Conservation (phyloP, 2,888 invertebrate genomes). For the Amiota mariae region DNA sequence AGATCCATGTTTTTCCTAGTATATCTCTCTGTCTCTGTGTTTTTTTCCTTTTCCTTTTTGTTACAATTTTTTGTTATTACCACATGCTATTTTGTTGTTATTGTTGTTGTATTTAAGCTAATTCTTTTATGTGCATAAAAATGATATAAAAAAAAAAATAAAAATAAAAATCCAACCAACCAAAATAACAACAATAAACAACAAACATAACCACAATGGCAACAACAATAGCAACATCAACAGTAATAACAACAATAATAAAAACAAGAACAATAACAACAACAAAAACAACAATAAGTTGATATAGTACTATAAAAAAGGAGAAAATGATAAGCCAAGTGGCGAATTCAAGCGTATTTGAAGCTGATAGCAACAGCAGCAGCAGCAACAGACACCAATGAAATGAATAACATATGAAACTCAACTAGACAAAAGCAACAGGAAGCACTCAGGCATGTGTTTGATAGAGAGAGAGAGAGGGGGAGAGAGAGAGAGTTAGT, state of each 20-base stretch:
- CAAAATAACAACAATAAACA: constrained; percentile 32
- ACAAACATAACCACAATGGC: constrained; percentile 34
- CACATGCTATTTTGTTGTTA: constrained; percentile 57
- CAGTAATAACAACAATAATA: constrained; percentile 32
- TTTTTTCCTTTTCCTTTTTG: too few species aligned
- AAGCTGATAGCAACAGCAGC: constrained; percentile 55
- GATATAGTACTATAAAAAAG: constrained; percentile 2
- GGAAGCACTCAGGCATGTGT: background rate
- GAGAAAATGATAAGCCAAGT: constrained; percentile 60
- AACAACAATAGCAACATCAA: constrained; percentile 37
- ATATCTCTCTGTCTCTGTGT: constrained; percentile 40
- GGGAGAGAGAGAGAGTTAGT: too few species aligned
- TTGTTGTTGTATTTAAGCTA: constrained; percentile 60
- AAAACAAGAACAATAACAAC: constrained; percentile 33
- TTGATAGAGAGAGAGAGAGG: too few species aligned
- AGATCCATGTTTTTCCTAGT: too few species aligned
- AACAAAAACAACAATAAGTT: constrained; percentile 37
- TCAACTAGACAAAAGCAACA: constrained; percentile 31
- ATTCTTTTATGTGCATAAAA: constrained; percentile 62
- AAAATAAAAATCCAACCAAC: constrained; percentile 34
- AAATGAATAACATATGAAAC: constrained; percentile 14
- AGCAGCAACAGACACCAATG: constrained; percentile 1
- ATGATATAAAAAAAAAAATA: constrained; percentile 52
- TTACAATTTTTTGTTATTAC: constrained; percentile 49
- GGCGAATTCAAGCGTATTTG: constrained; percentile 65